Percentiles rank a stretch among this genome's conserved stretches.
Conservation (phyloP, 2,797 vertebrate species). For the Accipiter minullus region DNA sequence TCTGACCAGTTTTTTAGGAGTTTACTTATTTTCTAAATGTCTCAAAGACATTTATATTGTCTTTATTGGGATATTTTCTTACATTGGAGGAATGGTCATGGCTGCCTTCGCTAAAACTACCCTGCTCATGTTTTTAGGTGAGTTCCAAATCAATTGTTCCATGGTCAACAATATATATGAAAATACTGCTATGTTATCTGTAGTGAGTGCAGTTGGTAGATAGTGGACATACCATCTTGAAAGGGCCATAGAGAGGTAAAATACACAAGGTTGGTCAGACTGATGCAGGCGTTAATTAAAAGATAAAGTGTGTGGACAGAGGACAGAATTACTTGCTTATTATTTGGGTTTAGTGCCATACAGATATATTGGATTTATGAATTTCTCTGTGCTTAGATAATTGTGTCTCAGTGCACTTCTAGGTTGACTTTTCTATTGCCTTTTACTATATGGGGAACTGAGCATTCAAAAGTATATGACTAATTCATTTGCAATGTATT, state of each 20-base stretch:
- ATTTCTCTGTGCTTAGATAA: background rate
- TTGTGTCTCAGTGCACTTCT: background rate
- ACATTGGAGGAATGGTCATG: conserved; percentile 78
- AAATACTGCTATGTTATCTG: background rate
- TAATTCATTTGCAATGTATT: background rate
- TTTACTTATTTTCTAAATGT: conserved; percentile 82
- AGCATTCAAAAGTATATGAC: background rate
- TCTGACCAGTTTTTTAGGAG: conserved; percentile 86
- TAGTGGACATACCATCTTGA: background rate
- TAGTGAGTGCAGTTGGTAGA: background rate
- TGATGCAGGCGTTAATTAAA: background rate
- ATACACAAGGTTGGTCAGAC: background rate
- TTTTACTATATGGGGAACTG: background rate
- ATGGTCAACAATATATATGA: background rate
- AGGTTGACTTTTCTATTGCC: background rate
- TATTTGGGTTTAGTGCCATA: background rate
- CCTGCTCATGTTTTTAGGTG: conserved; percentile 89
- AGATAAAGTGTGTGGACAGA: background rate
- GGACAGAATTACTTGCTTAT: background rate
- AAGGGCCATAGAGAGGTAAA: background rate
- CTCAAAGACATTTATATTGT: conserved; percentile 82
- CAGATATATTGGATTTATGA: background rate
- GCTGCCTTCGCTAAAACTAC: conserved; percentile 88
- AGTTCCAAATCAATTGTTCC: conserved; percentile 61
- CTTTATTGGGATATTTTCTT: conserved; percentile 87